A percentile compares a stretch with the other conserved stretches of the same genome.
phyloP scores from a whole-genome alignment of 2,797 vertebrate species.

The Bovichtus variegatus region DNA sequence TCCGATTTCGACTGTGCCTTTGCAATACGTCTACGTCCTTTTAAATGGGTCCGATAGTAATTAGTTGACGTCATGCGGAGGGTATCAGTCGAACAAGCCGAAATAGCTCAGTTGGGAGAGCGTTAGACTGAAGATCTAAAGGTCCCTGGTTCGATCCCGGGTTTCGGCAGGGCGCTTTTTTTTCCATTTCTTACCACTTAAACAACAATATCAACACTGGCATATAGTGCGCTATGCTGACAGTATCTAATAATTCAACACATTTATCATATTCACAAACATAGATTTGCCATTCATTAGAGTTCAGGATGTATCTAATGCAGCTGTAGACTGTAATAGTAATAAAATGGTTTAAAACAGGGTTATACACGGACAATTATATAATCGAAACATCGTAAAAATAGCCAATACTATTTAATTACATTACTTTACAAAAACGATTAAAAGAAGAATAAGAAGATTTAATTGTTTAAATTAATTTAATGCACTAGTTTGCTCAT shows the following conservation, averaged over 20 bases:
- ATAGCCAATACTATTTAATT: not conserved
- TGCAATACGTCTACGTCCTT: too few species aligned
- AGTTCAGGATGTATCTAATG: not conserved
- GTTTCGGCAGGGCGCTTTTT: constrained; percentile 59
- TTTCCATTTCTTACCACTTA: too few species aligned
- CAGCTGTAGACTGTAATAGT: not conserved
- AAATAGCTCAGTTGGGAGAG: constrained; percentile 76
- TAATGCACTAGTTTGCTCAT: not conserved
- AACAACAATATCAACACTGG: not conserved
- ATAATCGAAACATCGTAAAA: not conserved
- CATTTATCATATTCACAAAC: not conserved
- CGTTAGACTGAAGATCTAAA: constrained; percentile 80
- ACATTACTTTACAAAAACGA: not conserved
- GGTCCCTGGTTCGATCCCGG: constrained; percentile 71
- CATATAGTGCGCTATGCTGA: too few species aligned
- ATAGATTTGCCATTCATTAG: too few species aligned
- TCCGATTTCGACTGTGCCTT: too few species aligned
- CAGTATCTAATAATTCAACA: too few species aligned
- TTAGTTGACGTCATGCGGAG: too few species aligned
- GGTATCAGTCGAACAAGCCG: not conserved
- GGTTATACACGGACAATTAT: not conserved
- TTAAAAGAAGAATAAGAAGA: not conserved
- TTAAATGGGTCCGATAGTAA: too few species aligned
- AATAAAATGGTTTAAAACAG: not conserved
- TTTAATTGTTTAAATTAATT: not conserved